These are phyloP conservation scores for Collichthys lucidus DNA, from an alignment of 2,113 vertebrate genomes.

Conservation along the genomic window DNA sequence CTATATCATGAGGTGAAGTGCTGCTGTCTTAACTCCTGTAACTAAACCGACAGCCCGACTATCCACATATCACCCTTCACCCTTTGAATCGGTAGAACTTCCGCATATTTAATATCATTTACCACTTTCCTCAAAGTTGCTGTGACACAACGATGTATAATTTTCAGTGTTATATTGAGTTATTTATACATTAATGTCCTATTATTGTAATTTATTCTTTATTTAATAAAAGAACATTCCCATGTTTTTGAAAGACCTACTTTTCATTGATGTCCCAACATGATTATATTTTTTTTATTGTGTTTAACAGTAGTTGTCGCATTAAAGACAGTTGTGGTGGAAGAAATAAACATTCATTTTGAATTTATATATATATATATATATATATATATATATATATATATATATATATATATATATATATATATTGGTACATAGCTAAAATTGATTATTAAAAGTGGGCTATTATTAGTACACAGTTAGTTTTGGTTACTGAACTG, in stretches of 20 bases:
- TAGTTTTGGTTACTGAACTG: neutral
- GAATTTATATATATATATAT: neutral
- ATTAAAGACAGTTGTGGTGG: neutral
- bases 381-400: too few species aligned
- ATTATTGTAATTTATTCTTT: conserved; percentile 81
- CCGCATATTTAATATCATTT: conserved; percentile 47
- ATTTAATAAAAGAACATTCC: conserved; percentile 81
- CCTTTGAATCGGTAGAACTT: conserved; percentile 35
- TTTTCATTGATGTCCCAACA: conserved; percentile 31
- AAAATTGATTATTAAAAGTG: neutral
- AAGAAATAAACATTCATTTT: neutral
- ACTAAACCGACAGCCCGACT: conserved; percentile 24
- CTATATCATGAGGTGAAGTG: conserved; percentile 18
- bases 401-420: too few species aligned
- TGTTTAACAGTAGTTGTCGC: neutral
- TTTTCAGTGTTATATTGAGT: conserved; percentile 66
- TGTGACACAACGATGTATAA: conserved; percentile 66
- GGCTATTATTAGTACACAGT: neutral
- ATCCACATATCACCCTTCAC: conserved; percentile 34
- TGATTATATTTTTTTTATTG: neutral
- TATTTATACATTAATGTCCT: conserved; percentile 76
- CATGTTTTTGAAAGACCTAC: conserved; percentile 46
- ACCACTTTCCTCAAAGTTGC: conserved; percentile 59
- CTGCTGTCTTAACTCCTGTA: conserved; percentile 41
- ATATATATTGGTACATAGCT: neutral